A percentile compares a stretch with the other conserved stretches of the same genome.
These are phyloP conservation scores for Eupithecia tripunctaria DNA, from an alignment of 2,888 invertebrate species.

Conservation along the genomic window DNA sequence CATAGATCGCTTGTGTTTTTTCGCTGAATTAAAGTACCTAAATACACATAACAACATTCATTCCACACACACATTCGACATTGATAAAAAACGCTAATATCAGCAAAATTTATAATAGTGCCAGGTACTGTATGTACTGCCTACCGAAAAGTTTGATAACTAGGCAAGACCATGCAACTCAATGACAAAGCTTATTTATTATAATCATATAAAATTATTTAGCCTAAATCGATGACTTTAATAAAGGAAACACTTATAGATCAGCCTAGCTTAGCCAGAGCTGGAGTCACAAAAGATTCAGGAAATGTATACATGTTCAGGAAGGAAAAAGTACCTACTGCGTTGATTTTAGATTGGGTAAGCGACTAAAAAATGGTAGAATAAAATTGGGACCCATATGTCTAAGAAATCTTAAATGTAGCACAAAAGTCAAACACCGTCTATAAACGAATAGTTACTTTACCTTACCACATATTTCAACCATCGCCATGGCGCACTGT, in stretches of 20 bases:
- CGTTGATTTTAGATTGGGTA: not conserved
- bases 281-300: not conserved
- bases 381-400: not conserved
- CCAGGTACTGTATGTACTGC: not conserved
- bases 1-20: not conserved
- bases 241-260: not conserved
- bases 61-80: not conserved
- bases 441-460: not conserved
- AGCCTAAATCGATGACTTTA: not conserved
- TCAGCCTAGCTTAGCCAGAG: not conserved
- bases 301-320: not conserved
- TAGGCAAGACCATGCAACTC: not conserved
- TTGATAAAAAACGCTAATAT: not conserved
- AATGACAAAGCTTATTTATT: not conserved
- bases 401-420: not conserved
- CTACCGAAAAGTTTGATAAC: not conserved
- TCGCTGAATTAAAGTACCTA: not conserved
- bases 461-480: not conserved
- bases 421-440: not conserved
- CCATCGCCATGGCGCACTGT: not conserved
- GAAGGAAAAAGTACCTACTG: not conserved
- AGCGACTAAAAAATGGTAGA: not conserved
- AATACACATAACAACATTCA: not conserved
- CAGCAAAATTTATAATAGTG: not conserved
- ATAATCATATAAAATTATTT: not conserved